phyloP scores from a whole-genome alignment of 2,888 invertebrate species.

The Stratiomys singularior region DNA sequence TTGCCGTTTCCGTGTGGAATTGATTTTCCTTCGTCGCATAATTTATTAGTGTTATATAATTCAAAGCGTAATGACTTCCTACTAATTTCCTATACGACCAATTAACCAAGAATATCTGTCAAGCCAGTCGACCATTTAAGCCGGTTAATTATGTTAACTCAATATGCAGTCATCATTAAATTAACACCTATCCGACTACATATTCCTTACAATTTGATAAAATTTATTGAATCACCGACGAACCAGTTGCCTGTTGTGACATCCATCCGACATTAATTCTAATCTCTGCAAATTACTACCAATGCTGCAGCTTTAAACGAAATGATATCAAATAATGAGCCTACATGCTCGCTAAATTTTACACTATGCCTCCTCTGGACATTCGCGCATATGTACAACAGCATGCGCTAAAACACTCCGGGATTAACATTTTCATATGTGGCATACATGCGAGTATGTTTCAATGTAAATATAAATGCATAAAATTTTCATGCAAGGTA shows the following conservation, averaged over 20 bases:
- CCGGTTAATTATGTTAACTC: conserved; percentile 9
- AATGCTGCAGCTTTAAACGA: conserved; percentile 31
- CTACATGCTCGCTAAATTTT: background rate
- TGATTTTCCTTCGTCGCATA: too few species aligned
- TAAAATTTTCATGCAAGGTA: too few species aligned
- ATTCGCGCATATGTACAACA: background rate
- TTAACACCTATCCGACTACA: conserved; percentile 21
- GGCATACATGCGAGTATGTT: background rate
- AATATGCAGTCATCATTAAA: conserved; percentile 26
- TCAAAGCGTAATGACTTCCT: too few species aligned
- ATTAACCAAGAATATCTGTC: conserved; percentile 4
- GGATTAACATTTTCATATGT: background rate
- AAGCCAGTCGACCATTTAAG: background rate
- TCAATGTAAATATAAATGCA: too few species aligned
- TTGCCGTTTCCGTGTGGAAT: too few species aligned
- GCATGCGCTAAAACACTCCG: background rate
- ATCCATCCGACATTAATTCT: conserved; percentile 28
- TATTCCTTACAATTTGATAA: conserved; percentile 17
- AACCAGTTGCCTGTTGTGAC: conserved; percentile 33
- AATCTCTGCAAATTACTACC: conserved; percentile 39
- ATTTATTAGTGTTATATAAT: too few species aligned
- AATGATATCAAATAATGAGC: conserved; percentile 40
- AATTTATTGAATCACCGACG: conserved; percentile 13
- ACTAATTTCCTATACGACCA: background rate
- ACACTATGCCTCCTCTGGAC: background rate